These are phyloP conservation scores for Neosalanx taihuensis DNA, from an alignment of 2,797 vertebrate species.

Conservation along the genomic window DNA sequence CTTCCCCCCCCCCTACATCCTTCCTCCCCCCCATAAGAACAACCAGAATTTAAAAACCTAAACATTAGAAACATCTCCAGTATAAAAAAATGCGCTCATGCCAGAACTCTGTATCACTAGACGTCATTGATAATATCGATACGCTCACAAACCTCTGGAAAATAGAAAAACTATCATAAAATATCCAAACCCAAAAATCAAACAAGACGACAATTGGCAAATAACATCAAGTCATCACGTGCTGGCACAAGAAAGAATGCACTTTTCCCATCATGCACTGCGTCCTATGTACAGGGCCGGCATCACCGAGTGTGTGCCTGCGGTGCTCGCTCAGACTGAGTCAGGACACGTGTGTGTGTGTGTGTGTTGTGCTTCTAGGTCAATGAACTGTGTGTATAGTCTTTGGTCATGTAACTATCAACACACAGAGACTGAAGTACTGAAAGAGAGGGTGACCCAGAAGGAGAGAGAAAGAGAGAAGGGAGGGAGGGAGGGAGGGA, in stretches of 20 bases:
- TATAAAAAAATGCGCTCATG: conserved; percentile 82
- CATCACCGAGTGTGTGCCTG: conserved; percentile 25
- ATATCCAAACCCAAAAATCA: conserved; percentile 67
- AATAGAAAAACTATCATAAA: conserved; percentile 78
- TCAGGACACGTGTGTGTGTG: conserved; percentile 59
- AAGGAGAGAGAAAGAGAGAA: not conserved
- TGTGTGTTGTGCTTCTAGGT: conserved; percentile 60
- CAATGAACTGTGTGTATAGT: conserved; percentile 8
- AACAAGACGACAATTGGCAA: conserved; percentile 71
- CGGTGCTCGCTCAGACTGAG: conserved; percentile 18
- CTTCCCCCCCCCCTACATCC: conserved; percentile 60
- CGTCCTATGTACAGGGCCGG: conserved; percentile 65
- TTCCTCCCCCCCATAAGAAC: conserved; percentile 71
- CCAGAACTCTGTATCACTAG: conserved; percentile 80
- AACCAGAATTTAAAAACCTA: conserved; percentile 67
- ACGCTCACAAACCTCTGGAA: conserved; percentile 82
- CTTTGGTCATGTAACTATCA: conserved; percentile 2
- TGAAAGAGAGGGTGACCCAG: not conserved
- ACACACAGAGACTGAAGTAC: conserved; percentile 31
- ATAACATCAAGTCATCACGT: conserved; percentile 76
- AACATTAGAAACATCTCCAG: conserved; percentile 80
- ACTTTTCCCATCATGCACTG: conserved; percentile 74
- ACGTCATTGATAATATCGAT: conserved; percentile 82
- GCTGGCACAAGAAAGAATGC: conserved; percentile 72
- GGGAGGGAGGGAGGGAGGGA: too few relatives aligned